Conservation (phyloP, 2,888 invertebrate species). For the Synanthedon formicaeformis region DNA sequence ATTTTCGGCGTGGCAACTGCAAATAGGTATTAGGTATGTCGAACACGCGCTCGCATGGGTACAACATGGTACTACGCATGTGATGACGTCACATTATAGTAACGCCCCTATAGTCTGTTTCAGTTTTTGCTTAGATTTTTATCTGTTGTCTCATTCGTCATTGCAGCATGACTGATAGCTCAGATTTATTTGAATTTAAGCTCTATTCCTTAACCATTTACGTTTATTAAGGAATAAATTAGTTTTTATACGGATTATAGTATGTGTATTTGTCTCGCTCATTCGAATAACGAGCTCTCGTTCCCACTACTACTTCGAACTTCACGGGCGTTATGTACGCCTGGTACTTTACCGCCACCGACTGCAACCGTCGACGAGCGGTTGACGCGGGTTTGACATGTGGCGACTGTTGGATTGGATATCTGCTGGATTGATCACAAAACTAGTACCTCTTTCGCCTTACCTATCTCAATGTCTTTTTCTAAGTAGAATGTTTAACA, state of each 20-base stretch:
- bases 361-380: slow-evolving; percentile 63
- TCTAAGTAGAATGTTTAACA: background rate
- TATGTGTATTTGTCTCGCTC: slow-evolving; percentile 25
- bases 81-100: slow-evolving; percentile 45
- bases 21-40: slow-evolving; percentile 17
- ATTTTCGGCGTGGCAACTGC: slow-evolving; percentile 53
- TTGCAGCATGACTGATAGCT: slow-evolving; percentile 43
- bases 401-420: slow-evolving; percentile 32
- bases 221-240: slow-evolving; percentile 20
- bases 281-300: slow-evolving; percentile 24
- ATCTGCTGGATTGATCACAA: slow-evolving; percentile 3
- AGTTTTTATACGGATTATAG: slow-evolving; percentile 15
- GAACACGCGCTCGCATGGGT: slow-evolving; percentile 48
- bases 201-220: slow-evolving; percentile 19
- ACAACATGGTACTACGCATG: slow-evolving; percentile 28
- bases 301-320: slow-evolving; percentile 20
- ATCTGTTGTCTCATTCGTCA: slow-evolving; percentile 32
- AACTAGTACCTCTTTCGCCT: no score
- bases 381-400: slow-evolving; percentile 62
- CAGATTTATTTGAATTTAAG: slow-evolving; percentile 15
- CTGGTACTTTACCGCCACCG: slow-evolving; percentile 68
- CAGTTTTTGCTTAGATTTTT: slow-evolving; percentile 21
- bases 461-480: no score
- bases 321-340: slow-evolving; percentile 38
- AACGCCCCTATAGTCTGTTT: slow-evolving; percentile 40